Base-by-base conservation (phyloP, 2,113 vertebrate species). In the Bos indicus region DNA sequence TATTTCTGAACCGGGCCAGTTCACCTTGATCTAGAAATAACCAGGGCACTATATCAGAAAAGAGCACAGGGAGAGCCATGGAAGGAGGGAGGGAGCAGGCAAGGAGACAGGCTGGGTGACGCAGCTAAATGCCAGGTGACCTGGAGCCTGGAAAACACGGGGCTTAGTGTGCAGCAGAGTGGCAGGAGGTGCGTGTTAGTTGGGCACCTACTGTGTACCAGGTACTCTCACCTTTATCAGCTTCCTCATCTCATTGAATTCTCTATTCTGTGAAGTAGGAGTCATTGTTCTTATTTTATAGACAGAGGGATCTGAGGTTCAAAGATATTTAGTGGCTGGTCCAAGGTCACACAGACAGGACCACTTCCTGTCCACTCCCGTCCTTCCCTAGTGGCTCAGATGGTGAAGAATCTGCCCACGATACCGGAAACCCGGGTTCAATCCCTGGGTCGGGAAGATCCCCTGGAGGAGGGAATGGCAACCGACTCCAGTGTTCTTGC, bases 151-250 rank as follows among this genome's bases (percentile, higher is more conserved):
- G 26, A 81, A 78, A n/a, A 13, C 30, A 0, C 2, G 1, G 36
- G 48, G 9, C 48, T 21, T 1, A 0, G 56, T 10, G 13, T 2
- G 3, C 40, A 13, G 16, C 36, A 17, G 62, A 59, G 19, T 11
- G 11, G 19, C 4, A 0, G 43, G 19, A 23, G 33, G 57, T 12
- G 13, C 3, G 4, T 7, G 7, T 28, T 48, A 8, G n/a, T 3
- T 85, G 48, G 56, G 36, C 12, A 56, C 88, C 93, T 82, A 14
- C 28, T 52, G 7, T 60, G 36, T 46, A 59, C 40, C 56, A 28
- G 60, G 9, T 46, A 15, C 8, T 30, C 21, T 57, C 36, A 23
- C 51, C 36, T 94, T 60, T 57, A 21, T 89, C 30, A 16, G 16
- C 30, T 94, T 77, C 25, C 8, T n/a, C 15, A 23, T 36, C 36